These are phyloP conservation scores for Tetragonula clypearis DNA, from an alignment of 1,140 invertebrate genomes.

Conservation along the genomic window DNA sequence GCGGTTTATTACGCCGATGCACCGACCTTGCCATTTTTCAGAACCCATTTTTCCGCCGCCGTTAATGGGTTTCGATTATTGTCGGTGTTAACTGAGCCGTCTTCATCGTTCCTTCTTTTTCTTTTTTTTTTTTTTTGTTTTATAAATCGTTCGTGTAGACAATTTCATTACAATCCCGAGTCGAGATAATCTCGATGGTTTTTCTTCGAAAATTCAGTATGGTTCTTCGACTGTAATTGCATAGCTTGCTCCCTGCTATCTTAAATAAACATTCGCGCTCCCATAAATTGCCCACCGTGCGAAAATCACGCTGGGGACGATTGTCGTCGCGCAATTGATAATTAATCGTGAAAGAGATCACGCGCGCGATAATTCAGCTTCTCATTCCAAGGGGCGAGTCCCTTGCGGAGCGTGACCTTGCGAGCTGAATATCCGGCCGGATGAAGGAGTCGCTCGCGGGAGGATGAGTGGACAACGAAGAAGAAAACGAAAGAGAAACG, in stretches of 20 bases:
- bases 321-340: not conserved
- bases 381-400: not conserved
- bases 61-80: not conserved
- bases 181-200: not conserved
- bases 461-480: conserved; percentile 24
- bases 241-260: no score
- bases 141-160: not conserved
- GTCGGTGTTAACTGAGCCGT: not conserved
- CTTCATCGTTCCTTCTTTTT: not conserved
- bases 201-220: not conserved
- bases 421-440: conserved; percentile 41
- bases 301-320: not conserved
- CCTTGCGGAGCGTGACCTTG: conserved; percentile 34
- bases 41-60: not conserved
- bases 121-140: no score
- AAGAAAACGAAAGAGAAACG: not conserved
- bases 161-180: not conserved
- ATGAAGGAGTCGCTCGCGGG: conserved; percentile 35
- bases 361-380: conserved; percentile 48
- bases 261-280: not conserved
- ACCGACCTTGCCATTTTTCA: conserved; percentile 21
- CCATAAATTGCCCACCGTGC: not conserved
- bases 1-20: not conserved
- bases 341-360: conserved; percentile 25
- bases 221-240: not conserved